These are phyloP conservation scores for Drosophila suzukii DNA, from an alignment of 1,140 invertebrate genomes.

Conservation along the genomic window DNA sequence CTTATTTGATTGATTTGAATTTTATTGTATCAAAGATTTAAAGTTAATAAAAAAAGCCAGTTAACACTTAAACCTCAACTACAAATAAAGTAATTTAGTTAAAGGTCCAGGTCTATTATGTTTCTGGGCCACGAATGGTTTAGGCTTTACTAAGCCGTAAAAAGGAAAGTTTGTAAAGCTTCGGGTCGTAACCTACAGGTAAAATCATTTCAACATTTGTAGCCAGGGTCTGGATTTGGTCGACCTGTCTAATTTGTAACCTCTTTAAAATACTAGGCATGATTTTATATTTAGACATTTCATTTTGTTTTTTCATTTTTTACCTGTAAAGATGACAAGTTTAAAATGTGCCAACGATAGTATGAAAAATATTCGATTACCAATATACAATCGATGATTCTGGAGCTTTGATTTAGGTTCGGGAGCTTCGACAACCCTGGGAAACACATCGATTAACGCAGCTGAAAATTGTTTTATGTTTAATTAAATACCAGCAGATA, in stretches of 20 bases:
- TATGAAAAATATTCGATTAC: not conserved
- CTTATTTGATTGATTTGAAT: too few relatives aligned
- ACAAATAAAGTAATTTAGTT: too few relatives aligned
- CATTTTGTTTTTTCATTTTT: not conserved
- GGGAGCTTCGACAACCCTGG: conserved; percentile 14
- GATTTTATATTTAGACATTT: not conserved
- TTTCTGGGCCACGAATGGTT: too few relatives aligned
- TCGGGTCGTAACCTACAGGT: too few relatives aligned
- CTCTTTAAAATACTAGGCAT: not conserved
- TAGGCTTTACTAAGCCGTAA: too few relatives aligned
- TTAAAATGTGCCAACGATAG: not conserved
- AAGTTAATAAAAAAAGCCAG: too few relatives aligned
- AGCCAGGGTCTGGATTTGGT: too few relatives aligned
- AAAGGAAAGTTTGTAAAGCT: too few relatives aligned
- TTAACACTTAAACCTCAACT: too few relatives aligned
- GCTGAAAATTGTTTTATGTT: conserved; percentile 47
- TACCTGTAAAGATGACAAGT: not conserved
- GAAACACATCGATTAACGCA: conserved; percentile 21
- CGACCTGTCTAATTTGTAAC: not conserved
- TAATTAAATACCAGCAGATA: conserved; percentile 33
- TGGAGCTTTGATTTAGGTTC: not conserved
- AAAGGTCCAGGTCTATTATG: too few relatives aligned
- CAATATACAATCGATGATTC: conserved; percentile 10
- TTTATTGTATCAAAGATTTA: too few relatives aligned
- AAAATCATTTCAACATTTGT: too few relatives aligned